Evolutionary conservation across 1,140 invertebrate species (phyloP).

Genomic region (Bactericera cockerelli): DNA sequence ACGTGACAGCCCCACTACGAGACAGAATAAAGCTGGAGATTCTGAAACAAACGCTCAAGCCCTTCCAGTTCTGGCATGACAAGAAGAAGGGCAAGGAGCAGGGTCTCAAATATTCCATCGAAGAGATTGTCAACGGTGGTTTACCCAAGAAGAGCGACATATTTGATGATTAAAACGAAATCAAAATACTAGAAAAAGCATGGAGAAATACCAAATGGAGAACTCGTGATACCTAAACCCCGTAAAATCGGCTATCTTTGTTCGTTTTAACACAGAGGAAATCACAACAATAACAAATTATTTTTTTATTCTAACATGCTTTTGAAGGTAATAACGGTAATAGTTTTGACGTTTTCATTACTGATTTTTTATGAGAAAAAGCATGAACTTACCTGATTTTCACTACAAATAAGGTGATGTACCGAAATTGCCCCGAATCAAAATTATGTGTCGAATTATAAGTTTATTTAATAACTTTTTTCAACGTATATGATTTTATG

Average conservation of each 20-base stretch:
- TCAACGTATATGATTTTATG: no score
- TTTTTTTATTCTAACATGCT: no score
- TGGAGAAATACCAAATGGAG: neutral
- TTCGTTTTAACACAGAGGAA: no score
- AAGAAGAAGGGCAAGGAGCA: neutral
- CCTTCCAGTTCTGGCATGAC: neutral
- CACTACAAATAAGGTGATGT: neutral
- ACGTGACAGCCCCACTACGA: neutral
- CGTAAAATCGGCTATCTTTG: no score
- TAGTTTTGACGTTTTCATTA: neutral
- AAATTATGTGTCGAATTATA: no score
- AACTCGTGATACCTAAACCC: no score
- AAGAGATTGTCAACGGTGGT: neutral
- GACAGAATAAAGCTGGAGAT: neutral
- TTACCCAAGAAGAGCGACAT: neutral
- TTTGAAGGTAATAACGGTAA: no score
- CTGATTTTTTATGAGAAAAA: no score
- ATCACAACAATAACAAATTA: no score
- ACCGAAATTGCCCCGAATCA: neutral
- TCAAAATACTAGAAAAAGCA: neutral
- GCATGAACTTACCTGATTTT: no score
- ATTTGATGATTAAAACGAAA: neutral
- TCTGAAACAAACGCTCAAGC: slow-evolving; percentile 2
- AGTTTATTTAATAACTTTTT: no score
- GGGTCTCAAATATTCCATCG: neutral